Conservation (phyloP, 2,888 invertebrate genomes). For the Pimpla rufipes region DNA sequence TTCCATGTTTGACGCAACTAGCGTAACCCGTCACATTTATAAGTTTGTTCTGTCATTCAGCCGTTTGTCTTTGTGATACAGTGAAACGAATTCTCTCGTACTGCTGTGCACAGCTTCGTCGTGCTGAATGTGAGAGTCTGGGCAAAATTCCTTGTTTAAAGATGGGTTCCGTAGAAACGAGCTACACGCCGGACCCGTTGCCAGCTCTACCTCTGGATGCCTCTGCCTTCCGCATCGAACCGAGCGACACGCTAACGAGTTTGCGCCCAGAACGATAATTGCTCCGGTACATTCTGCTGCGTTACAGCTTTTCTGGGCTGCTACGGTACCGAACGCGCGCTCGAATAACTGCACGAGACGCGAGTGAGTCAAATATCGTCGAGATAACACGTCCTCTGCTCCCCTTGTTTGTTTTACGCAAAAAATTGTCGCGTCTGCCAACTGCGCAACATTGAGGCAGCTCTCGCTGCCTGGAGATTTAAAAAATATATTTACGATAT, state of each 20-base stretch:
- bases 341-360: conserved; percentile 17
- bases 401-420: neutral
- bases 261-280: conserved; percentile 64
- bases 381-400: neutral
- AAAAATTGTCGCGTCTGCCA: neutral
- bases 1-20: too few species aligned
- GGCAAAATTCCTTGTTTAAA: neutral
- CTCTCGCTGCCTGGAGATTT: neutral
- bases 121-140: neutral
- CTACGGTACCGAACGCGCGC: neutral
- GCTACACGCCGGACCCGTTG: neutral
- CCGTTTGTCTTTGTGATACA: too few species aligned
- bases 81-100: too few species aligned
- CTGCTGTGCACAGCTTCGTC: neutral
- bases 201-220: neutral
- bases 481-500: neutral
- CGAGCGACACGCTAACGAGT: conserved; percentile 59
- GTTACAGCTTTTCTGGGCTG: conserved; percentile 8
- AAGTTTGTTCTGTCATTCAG: too few species aligned
- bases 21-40: too few species aligned
- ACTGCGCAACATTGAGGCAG: neutral
- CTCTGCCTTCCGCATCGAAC: conserved; percentile 44
- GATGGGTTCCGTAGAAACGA: neutral
- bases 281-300: conserved; percentile 23
- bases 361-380: conserved; percentile 5